phyloP scores from a whole-genome alignment of 2,888 invertebrate species.

The Zaprionus lineosus region DNA sequence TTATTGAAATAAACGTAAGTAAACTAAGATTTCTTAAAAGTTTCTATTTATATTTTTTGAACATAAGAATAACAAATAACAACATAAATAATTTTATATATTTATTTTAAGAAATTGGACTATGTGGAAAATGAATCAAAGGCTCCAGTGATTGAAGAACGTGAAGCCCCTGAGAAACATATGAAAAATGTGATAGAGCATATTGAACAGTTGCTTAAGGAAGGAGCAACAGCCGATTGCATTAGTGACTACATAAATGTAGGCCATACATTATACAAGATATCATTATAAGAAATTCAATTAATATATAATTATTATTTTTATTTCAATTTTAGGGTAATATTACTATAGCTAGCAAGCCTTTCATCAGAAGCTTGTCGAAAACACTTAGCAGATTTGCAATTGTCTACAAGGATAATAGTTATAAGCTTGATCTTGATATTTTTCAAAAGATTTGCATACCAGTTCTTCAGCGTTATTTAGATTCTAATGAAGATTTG shows the following conservation, averaged over 20 bases:
- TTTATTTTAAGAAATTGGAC: constrained; percentile 86
- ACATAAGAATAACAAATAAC: too few relatives aligned
- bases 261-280: too few relatives aligned
- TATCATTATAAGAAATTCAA: too few relatives aligned
- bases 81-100: too few relatives aligned
- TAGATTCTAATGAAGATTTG: constrained; percentile 87
- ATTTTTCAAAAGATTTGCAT: constrained; percentile 79
- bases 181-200: constrained; percentile 84
- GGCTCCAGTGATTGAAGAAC: constrained; percentile 64
- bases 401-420: constrained; percentile 73
- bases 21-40: too few relatives aligned
- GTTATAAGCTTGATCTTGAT: constrained; percentile 74
- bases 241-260: constrained; percentile 87
- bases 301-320: too few relatives aligned
- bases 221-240: constrained; percentile 84
- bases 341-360: constrained; percentile 83
- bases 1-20: constrained; percentile 83
- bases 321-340: constrained; percentile 70
- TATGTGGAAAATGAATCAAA: constrained; percentile 82
- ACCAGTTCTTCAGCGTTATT: constrained; percentile 81
- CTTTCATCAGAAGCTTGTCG: constrained; percentile 87
- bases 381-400: constrained; percentile 86
- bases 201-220: constrained; percentile 84
- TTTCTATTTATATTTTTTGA: too few relatives aligned
- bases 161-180: constrained; percentile 67